Evolutionary conservation across 2,797 vertebrate species (phyloP), one percentile per base, ranked within the genome.

Genomic region (Tokudaia muenninki): DNA sequence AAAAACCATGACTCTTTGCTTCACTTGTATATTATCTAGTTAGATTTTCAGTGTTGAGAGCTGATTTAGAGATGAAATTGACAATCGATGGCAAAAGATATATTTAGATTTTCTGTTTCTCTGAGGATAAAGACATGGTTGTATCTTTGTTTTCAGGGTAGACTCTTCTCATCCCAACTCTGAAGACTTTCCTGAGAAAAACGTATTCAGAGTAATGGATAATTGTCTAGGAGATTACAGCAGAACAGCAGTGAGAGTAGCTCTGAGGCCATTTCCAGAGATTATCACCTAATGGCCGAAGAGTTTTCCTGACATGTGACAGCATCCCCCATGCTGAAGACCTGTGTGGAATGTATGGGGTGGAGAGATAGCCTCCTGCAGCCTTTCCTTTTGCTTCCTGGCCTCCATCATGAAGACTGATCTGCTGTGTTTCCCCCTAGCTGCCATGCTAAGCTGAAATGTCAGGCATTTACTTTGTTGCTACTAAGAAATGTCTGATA

Each of bases 291-390:
- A 24, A 67, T 14, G 63, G 17, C 6, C 26, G 44, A 14, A 9
- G 31, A n/a, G 11, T 86, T 86, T 50, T 7, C 2, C 17, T 84
- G 59, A 47, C 4, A 13, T 86, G 1, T 52, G 31, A 6, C 6
- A 34, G 1, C 10, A 65, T 47, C 1, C 17, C 17, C 10, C 17
- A 84, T 0, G 0, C 11, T 67, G 41, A 29, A 14, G 61, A 34
- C 1, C 5, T 50, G 26, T 0, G 7, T 50, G 47, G 47, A 24
- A 50, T 67, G 24, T 14, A 70, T n/a, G 21, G 83, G 17, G 44
- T 50, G 31, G 31, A 6, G 6, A 41, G 29, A 13, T 34, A 52
- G 21, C 9, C 12, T 52, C 0, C 13, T 52, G 31, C 11, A 67
- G 29, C 11, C 6, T 14, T 24, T 29, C 29, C 61, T 34, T 34